Evolutionary conservation across 2,797 vertebrate genomes (phyloP).

Genomic region (Pangasius djambal): DNA sequence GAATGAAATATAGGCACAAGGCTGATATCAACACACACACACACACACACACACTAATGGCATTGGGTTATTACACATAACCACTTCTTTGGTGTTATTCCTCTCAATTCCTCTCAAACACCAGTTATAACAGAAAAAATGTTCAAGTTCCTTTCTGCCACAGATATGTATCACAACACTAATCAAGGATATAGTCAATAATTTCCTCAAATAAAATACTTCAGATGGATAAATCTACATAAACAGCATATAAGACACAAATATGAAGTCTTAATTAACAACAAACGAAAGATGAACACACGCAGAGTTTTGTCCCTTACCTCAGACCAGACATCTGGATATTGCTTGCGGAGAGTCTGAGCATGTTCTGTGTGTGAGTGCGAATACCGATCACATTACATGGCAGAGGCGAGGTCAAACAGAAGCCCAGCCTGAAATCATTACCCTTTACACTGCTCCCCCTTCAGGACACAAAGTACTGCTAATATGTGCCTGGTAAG

Average conservation of each 20-base stretch:
- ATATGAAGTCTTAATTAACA: not conserved
- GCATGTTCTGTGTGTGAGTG: conserved; percentile 5
- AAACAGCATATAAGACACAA: not conserved
- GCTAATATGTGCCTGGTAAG: no score
- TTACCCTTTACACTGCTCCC: conserved; percentile 10
- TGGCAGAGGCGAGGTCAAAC: conserved; percentile 9
- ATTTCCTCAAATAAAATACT: not conserved
- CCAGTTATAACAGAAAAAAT: not conserved
- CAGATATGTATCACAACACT: not conserved
- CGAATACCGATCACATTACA: conserved; percentile 28
- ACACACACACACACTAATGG: not conserved
- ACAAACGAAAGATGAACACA: not conserved
- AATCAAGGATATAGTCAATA: not conserved
- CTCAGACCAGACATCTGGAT: conserved; percentile 6
- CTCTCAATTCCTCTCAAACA: not conserved
- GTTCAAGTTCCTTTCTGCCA: not conserved
- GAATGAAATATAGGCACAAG: not conserved
- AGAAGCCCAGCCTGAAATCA: conserved; percentile 20
- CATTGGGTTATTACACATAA: not conserved
- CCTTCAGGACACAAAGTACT: conserved; percentile 18
- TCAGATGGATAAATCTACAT: not conserved
- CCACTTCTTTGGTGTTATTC: not conserved
- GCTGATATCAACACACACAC: not conserved
- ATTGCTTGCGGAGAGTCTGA: not conserved
- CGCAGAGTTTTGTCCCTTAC: conserved; percentile 11